Evolutionary conservation across 92 coral and sea anemone genomes (phyloP), one percentile per base, ranked within the genome.

Genomic region (Montipora capitata): DNA sequence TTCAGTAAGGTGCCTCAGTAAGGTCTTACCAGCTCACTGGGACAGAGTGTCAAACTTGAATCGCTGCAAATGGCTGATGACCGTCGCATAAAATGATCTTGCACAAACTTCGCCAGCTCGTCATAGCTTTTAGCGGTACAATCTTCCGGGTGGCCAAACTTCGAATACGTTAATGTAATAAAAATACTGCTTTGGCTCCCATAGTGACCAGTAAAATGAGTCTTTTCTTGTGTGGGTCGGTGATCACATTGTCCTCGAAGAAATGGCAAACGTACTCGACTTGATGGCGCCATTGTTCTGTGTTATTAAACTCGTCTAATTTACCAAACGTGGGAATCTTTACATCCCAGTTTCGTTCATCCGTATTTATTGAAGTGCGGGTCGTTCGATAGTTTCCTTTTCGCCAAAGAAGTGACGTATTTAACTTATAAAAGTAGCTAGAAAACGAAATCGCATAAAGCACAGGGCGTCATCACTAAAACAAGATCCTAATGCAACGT

Each of bases 191-290:
- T 66, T 82, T 84, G 54, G 85, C 67, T 52, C 84, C 89, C 52
- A 77, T 83, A 4, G 75, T 77, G 64, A 74, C 84, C 81, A 88
- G 72, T 8, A 91, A 76, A 16, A 81, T 87, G 63, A 88, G 62
- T 86, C 75, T 79, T 59, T 45, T 52, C 72, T 90, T 86, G 67
- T 38, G 66, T 9, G 67, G 68, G 63, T 90, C 82, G 2, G 72
- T 86, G 57, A 90, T 90, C 49, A 85, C 87, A 44, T 85, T 90
- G 56, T 82, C 90, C 58, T 66, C 82, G 45, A 80, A 91, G 65
- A 58, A 86, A 56, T 80, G 83, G n/a, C 74, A 45, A 57, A 80
- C 71, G 42, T 87, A 86, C 75, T 87, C 91, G 3, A 83, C 54
- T 56, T 89, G 76, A 68, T 89, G 87, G 27, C 56, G 49, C 89